Evolutionary conservation across 2,888 invertebrate species (phyloP).

Genomic region (Tetropium fuscum): DNA sequence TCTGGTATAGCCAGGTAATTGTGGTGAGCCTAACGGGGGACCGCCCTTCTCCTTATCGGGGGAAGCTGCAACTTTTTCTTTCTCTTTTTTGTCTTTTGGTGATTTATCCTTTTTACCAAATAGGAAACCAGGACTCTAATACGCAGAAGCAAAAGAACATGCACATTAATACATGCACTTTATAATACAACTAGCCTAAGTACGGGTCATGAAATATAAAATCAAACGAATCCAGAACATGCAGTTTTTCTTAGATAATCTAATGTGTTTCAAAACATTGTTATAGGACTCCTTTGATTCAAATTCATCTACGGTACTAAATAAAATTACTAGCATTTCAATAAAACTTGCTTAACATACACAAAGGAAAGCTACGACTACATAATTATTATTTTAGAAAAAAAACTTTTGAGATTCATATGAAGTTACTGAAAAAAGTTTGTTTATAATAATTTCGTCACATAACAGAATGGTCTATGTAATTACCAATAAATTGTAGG

Average conservation of each 20-base stretch:
- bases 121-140: slow-evolving; percentile 70
- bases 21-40: slow-evolving; percentile 64
- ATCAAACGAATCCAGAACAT: slow-evolving; percentile 5
- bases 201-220: not conserved
- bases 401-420: no score
- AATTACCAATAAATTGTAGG: no score
- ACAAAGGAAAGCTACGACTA: slow-evolving; percentile 22
- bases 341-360: slow-evolving; percentile 14
- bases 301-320: slow-evolving; percentile 14
- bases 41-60: slow-evolving; percentile 59
- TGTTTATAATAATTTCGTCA: no score
- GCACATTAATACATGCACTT: slow-evolving; percentile 63
- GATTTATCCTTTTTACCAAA: slow-evolving; percentile 67
- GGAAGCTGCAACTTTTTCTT: slow-evolving; percentile 63
- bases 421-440: no score
- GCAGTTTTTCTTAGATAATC: not conserved
- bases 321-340: slow-evolving; percentile 36
- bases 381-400: slow-evolving; percentile 14
- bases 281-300: not conserved
- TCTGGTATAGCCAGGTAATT: slow-evolving; percentile 79
- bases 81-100: slow-evolving; percentile 66
- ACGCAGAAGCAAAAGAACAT: slow-evolving; percentile 61
- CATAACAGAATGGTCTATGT: no score
- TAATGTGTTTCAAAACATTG: no score
- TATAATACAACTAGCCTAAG: slow-evolving; percentile 19